Conservation (phyloP, 2,797 vertebrate genomes). For the Chaetodon trifasciatus region DNA sequence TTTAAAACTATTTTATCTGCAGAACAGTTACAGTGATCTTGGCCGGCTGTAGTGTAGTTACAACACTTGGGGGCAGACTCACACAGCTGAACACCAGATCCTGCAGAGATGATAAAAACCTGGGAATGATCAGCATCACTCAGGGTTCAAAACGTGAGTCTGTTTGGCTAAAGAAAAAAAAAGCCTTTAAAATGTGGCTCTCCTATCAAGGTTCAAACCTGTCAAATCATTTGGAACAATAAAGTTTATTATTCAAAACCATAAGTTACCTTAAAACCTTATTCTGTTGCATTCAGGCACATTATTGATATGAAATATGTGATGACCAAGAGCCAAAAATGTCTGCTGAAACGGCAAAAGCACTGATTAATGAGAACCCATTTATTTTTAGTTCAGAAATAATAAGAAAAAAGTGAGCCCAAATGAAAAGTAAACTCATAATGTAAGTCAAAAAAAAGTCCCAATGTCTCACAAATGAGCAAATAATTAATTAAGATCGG, state of each 20-base stretch:
- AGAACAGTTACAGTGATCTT: background rate
- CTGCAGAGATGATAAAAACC: no score
- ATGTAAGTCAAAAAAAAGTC: background rate
- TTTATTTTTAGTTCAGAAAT: slow-evolving; percentile 29
- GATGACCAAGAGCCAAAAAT: background rate
- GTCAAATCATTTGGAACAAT: no score
- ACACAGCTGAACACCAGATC: slow-evolving; percentile 2
- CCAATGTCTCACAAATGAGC: background rate
- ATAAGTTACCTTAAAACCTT: no score
- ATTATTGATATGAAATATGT: no score
- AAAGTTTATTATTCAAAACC: no score
- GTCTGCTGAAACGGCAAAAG: slow-evolving; percentile 4
- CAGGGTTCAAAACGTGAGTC: no score
- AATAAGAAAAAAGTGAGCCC: background rate
- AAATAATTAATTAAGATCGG: slow-evolving; percentile 29
- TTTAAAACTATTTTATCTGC: background rate
- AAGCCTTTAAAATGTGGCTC: no score
- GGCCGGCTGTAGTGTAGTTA: background rate
- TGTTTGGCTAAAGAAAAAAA: no score
- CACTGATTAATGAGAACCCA: slow-evolving; percentile 6
- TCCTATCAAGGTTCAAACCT: no score
- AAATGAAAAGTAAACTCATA: slow-evolving; percentile 21
- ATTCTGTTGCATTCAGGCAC: no score
- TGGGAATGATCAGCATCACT: no score
- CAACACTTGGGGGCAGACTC: slow-evolving; percentile 59